Conservation (phyloP, 2,888 invertebrate genomes). For the Rotaria magnacalcarata region DNA sequence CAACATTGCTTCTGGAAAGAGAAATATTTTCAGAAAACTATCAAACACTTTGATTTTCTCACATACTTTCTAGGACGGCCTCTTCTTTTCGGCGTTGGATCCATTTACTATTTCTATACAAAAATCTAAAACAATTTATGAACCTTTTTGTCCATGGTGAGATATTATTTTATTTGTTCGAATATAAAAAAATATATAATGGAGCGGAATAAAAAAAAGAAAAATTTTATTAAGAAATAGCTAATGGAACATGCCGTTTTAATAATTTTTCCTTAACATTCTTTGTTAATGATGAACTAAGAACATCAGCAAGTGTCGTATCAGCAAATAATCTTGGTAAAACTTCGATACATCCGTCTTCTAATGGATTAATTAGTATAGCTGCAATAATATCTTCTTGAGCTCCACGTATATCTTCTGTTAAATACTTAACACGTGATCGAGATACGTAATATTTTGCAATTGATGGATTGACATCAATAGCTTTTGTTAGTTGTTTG, state of each 20-base stretch:
- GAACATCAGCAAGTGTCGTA: background rate
- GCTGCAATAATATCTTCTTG: slow-evolving; percentile 36
- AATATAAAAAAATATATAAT: background rate
- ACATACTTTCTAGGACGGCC: slow-evolving; percentile 14
- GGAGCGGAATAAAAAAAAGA: background rate
- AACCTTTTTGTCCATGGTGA: background rate
- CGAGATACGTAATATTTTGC: slow-evolving; percentile 44
- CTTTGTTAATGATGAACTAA: background rate
- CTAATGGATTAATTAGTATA: slow-evolving; percentile 34
- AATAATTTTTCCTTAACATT: background rate
- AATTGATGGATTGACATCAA: slow-evolving; percentile 46
- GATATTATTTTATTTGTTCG: background rate
- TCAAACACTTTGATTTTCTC: background rate
- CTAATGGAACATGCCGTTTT: background rate
- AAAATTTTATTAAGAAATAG: background rate
- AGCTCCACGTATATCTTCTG: background rate
- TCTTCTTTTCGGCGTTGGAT: background rate
- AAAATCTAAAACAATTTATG: background rate
- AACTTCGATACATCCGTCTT: slow-evolving; percentile 25
- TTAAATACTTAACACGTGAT: slow-evolving; percentile 44
- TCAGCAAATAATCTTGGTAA: slow-evolving; percentile 30
- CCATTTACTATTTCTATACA: background rate
- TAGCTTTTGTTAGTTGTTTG: slow-evolving; percentile 50
- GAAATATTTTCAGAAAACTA: background rate
- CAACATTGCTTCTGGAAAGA: background rate